These are phyloP conservation scores for Bruchidius siliquastri DNA, from an alignment of 2,888 invertebrate species.

Conservation along the genomic window DNA sequence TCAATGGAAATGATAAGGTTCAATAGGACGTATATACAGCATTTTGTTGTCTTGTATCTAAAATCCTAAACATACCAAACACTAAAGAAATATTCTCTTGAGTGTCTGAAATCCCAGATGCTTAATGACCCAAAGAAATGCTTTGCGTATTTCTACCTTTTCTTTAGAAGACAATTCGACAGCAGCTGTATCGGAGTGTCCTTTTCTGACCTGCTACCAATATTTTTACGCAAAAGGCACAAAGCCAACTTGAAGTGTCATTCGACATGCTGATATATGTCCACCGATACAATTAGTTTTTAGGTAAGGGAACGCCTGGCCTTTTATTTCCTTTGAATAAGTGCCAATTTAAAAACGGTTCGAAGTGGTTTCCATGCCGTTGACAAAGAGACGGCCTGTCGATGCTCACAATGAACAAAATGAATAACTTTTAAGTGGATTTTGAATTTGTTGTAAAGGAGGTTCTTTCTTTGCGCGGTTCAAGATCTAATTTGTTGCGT, in stretches of 20 bases:
- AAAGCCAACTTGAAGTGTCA: neutral
- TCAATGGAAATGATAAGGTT: too few relatives aligned
- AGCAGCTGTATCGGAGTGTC: neutral
- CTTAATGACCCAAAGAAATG: neutral
- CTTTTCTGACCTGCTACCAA: neutral
- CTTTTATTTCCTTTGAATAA: neutral
- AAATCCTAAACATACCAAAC: too few relatives aligned
- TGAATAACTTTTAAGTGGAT: neutral
- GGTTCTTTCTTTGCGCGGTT: neutral
- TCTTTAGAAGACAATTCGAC: neutral
- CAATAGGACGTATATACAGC: too few relatives aligned
- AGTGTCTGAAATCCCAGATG: neutral
- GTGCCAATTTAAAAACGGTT: neutral
- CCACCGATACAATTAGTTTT: neutral
- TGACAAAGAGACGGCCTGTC: neutral
- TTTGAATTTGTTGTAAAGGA: neutral
- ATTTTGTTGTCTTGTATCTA: too few relatives aligned
- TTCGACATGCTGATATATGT: neutral
- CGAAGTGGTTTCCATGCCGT: neutral
- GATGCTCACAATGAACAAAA: neutral
- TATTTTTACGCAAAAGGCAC: neutral
- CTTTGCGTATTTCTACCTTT: neutral
- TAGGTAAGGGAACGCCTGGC: neutral
- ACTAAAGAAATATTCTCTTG: too few relatives aligned
- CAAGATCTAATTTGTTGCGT: neutral